Evolutionary conservation across 1,140 invertebrate species (phyloP), one percentile per base, ranked within the genome.

Genomic region (Neodiprion pinetum): DNA sequence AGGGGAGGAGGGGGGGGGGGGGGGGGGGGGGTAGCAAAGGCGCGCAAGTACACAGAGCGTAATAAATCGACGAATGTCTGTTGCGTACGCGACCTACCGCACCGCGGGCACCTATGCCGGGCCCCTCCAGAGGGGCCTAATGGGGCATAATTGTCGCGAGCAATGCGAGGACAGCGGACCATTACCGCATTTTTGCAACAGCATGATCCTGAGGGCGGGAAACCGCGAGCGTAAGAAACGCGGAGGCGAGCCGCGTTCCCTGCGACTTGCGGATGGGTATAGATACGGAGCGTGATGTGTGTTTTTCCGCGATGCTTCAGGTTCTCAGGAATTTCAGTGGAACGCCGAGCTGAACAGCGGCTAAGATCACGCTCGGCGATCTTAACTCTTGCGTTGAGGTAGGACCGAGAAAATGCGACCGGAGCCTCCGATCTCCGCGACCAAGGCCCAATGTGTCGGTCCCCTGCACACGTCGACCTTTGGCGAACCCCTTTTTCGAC

Each of bases 61-160:
- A 82, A 85, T 85, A 84, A 86, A 86, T 83, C 76, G 80, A 76
- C 69, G 73, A 80, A 81, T 77, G 80, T 82, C 78, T 61, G 67
- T 72, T 73, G 28, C 80, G 49, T 76, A 71, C 82, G 77, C 83
- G 84, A 87, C 86, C 86, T 88, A 88, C 86, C 85, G 84, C 86
- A 87, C 86, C 78, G 85, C 76, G 73, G 74, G 73, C 28, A 40
- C 28, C 28, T 40, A 40, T 17, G 11, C 67, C 40, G 67, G 67
- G 67, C 17, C 40, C 17, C 11, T 47, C 77, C 81, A 80, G 81
- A 81, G 75, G 79, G 77, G 73, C 70, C 67, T 88, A 88, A 88
- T 88, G 85, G 87, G 85, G 86, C 87, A 88, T 88, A 88, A 88
- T 88, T 88, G 87, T 88, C 85, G 81, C 80, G 72, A 88, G 86